These are phyloP conservation scores for Olivierus martensii DNA, from an alignment of 1,140 invertebrate species.

Conservation along the genomic window DNA sequence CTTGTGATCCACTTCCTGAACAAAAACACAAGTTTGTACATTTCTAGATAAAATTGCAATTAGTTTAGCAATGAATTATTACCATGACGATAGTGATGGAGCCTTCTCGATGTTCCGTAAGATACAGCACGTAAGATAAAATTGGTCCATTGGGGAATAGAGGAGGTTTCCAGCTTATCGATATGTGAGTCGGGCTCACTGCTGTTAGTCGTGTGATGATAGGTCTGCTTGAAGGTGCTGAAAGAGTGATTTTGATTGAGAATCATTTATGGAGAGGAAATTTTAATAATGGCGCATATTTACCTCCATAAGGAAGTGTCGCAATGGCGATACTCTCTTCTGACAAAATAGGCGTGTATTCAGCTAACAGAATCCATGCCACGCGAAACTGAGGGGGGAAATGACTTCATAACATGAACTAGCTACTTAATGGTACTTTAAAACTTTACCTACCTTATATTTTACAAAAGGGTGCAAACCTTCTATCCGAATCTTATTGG, in stretches of 20 bases:
- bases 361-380: slow-evolving; percentile 47
- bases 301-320: slow-evolving; percentile 41
- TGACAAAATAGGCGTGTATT: slow-evolving; percentile 57
- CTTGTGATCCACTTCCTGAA: slow-evolving; percentile 52
- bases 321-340: slow-evolving; percentile 62
- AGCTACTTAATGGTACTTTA: not conserved
- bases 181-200: slow-evolving; percentile 64
- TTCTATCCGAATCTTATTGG: slow-evolving; percentile 35
- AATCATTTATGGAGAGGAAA: not conserved
- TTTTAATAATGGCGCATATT: too few relatives aligned
- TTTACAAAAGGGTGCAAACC: slow-evolving; percentile 73
- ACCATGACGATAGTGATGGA: slow-evolving; percentile 22
- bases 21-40: slow-evolving; percentile 8
- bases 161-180: slow-evolving; percentile 74
- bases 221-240: slow-evolving; percentile 26
- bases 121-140: slow-evolving; percentile 62
- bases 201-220: slow-evolving; percentile 54
- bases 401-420: not conserved
- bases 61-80: not conserved
- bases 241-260: slow-evolving; percentile 1
- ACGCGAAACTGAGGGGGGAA: slow-evolving; percentile 58
- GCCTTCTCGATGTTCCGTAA: slow-evolving; percentile 31
- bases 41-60: too few relatives aligned
- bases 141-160: slow-evolving; percentile 72
- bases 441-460: slow-evolving; percentile 51